Evolutionary conservation across 2,888 invertebrate species (phyloP).

Genomic region (Alentia gelatinosa): DNA sequence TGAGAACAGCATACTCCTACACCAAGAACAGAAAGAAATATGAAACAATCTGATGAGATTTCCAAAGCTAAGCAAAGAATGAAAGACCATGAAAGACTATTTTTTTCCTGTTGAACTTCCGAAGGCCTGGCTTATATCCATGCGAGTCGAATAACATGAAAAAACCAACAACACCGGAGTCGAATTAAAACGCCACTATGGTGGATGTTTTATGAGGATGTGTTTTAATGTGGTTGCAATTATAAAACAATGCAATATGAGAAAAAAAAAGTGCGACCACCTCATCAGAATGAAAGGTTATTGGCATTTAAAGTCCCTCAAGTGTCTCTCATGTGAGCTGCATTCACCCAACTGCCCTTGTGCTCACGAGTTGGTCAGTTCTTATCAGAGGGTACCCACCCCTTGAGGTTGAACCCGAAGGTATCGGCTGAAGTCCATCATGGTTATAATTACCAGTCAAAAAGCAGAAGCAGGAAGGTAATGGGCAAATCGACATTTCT

Average conservation of each 20-base stretch:
- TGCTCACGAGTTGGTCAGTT: too few species aligned
- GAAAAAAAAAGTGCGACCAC: not conserved
- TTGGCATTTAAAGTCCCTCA: not conserved
- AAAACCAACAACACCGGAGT: too few species aligned
- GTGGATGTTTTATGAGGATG: not conserved
- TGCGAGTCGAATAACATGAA: not conserved
- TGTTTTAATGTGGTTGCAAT: not conserved
- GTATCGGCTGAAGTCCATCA: too few species aligned
- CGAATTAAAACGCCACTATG: not conserved
- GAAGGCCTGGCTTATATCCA: not conserved
- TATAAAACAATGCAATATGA: not conserved
- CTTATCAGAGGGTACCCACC: too few species aligned
- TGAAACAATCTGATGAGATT: not conserved
- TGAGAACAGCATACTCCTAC: not conserved
- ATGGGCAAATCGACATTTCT: too few species aligned
- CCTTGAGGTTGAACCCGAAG: too few species aligned
- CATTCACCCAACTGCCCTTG: too few species aligned
- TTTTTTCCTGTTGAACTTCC: not conserved
- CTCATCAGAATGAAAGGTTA: not conserved
- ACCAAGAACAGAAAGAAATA: not conserved
- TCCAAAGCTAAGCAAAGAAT: not conserved
- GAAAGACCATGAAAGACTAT: not conserved
- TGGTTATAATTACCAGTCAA: too few species aligned
- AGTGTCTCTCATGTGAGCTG: too few species aligned
- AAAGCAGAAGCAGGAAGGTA: too few species aligned